Base-by-base conservation (phyloP, 1,140 invertebrate species). In the Cheumatopsyche charites region DNA sequence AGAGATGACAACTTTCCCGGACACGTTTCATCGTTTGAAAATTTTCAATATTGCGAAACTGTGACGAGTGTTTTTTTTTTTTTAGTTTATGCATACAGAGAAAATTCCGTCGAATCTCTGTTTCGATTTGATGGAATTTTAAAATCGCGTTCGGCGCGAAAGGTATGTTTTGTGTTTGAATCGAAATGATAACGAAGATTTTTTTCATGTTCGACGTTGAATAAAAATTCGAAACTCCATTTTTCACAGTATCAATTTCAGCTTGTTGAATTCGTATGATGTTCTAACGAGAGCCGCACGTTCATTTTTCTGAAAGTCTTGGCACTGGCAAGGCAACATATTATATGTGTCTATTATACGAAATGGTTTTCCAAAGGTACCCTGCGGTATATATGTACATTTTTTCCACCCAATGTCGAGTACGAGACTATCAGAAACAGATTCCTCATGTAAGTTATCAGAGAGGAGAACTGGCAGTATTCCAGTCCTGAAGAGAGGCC, bases 401-500 rank as follows among this genome's bases (percentile, higher is more conserved):
- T 62, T 62, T 62, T 62, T 47, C 13, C 12, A 9, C 19, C 47
- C n/a, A 17, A n/a, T n/a, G 29, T 36, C 29, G 29, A 36, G 29
- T 36, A 52, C 25, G 29, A 45, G 17, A 29, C 67, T 69, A 69
- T 69, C 55, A 69, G 29, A 29, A 69, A 41, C 67, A 69, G 67
- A 29, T 69, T 69, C 15, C 55, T 69, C 41, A 58, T 58, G 67
- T 52, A 69, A 69, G 67, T 69, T 69, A 69, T 69, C 67, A 69
- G 49, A 69, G 49, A 1, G 7, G 47, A 42, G 41, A 21, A 19
- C 49, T 69, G 67, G 67, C 67, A 26, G 49, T 45, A 19, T 17
- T 69, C 67, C 67, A 69, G 45, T 13, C 25, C 26, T 69, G 47
- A 69, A 65, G 19, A 45, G 63, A 69, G 55, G 25, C 67, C 26